These are phyloP conservation scores for Daktulosphaira vitifoliae DNA, from an alignment of 1,140 invertebrate species.

Conservation along the genomic window DNA sequence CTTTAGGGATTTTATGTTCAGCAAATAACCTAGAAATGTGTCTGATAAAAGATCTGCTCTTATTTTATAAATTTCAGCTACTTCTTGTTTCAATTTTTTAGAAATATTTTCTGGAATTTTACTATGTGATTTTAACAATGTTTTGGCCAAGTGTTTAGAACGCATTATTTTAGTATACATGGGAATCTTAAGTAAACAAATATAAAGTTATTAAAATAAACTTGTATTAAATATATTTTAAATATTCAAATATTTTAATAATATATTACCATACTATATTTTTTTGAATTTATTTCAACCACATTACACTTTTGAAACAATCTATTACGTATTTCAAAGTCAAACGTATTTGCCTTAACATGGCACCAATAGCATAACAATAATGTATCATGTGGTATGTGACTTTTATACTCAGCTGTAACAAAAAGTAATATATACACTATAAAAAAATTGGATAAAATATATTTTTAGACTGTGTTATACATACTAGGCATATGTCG, in stretches of 20 bases:
- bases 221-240: no score
- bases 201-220: background rate
- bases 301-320: slow-evolving; percentile 45
- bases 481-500: slow-evolving; percentile 65
- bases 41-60: background rate
- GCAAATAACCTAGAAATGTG: slow-evolving; percentile 3
- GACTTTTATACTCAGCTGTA: slow-evolving; percentile 65
- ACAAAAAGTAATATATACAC: slow-evolving; percentile 38
- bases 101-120: background rate
- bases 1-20: slow-evolving; percentile 20
- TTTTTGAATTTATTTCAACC: slow-evolving; percentile 46
- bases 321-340: slow-evolving; percentile 53
- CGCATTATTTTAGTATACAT: slow-evolving; percentile 15
- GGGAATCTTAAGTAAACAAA: slow-evolving; percentile 13
- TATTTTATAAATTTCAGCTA: slow-evolving; percentile 23
- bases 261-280: slow-evolving; percentile 8
- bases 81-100: slow-evolving; percentile 15
- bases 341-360: slow-evolving; percentile 58
- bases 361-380: slow-evolving; percentile 67
- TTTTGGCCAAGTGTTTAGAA: slow-evolving; percentile 22
- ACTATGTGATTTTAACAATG: background rate
- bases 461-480: slow-evolving; percentile 1
- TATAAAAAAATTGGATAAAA: background rate
- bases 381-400: slow-evolving; percentile 73
- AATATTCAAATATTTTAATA: background rate